phyloP scores from a whole-genome alignment of 1,140 invertebrate genomes.

The Ganaspis sp. region DNA sequence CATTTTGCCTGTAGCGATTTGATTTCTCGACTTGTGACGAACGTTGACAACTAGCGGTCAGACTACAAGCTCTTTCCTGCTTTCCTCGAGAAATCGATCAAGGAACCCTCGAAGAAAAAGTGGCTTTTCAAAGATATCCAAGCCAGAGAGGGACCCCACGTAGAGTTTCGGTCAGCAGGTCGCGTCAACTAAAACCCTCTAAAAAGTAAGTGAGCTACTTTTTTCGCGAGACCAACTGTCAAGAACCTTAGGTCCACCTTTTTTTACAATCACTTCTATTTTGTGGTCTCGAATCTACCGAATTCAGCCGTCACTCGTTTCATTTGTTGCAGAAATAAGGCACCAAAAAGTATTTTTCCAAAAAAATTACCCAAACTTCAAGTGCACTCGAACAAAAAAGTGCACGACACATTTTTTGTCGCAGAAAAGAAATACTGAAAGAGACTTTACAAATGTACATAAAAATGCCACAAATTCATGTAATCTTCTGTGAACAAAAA shows the following conservation, averaged over 20 bases:
- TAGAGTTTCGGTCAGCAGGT: conserved; percentile 67
- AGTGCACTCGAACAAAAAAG: background rate
- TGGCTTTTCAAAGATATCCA: conserved; percentile 54
- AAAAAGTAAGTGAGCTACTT: conserved; percentile 61
- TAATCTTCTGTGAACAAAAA: too few species aligned
- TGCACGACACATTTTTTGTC: background rate
- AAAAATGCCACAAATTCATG: too few species aligned
- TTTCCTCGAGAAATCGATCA: conserved; percentile 35
- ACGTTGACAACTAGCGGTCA: conserved; percentile 52
- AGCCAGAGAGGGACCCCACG: conserved; percentile 64
- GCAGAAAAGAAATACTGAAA: too few species aligned
- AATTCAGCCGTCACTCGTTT: conserved; percentile 49
- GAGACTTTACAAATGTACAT: too few species aligned
- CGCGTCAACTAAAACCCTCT: conserved; percentile 53
- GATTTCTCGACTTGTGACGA: conserved; percentile 18
- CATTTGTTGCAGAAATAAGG: conserved; percentile 38
- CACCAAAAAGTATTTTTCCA: conserved; percentile 30
- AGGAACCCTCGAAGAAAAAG: conserved; percentile 56
- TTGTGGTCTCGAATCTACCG: conserved; percentile 35
- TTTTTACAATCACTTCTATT: conserved; percentile 40
- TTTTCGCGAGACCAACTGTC: conserved; percentile 55
- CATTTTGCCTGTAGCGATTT: conserved; percentile 13
- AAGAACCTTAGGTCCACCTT: conserved; percentile 58
- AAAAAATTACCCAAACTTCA: background rate
- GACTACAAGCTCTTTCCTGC: conserved; percentile 54